Percentiles rank a stretch among this genome's conserved stretches.
Evolutionary conservation across 2,113 vertebrate species (phyloP).

Genomic region (Ochotona princeps): DNA sequence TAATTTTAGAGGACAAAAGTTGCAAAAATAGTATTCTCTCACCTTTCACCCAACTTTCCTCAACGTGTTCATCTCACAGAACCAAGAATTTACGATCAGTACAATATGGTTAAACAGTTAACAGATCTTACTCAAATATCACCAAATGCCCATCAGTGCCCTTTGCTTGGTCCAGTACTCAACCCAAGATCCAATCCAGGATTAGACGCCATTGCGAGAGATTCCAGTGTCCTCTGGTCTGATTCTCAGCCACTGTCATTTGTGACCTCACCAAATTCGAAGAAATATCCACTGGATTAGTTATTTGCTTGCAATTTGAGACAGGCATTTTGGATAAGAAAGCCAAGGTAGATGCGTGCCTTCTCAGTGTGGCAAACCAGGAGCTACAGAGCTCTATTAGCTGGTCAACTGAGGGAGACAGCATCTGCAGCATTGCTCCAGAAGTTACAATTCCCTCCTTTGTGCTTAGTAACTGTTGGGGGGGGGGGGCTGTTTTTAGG

Average conservation of each 20-base stretch:
- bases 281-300: background rate
- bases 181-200: background rate
- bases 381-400: background rate
- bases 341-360: rapidly evolving
- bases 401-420: background rate
- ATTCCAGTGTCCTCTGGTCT: background rate
- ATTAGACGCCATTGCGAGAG: background rate
- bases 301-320: background rate
- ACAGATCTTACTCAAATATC: background rate
- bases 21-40: background rate
- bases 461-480: no score
- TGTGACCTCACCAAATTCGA: background rate
- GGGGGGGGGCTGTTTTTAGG: background rate
- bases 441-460: background rate
- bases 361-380: rapidly evolving
- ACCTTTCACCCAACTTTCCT: background rate
- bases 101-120: no score
- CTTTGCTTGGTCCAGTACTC: background rate
- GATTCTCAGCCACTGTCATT: background rate
- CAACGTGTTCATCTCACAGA: background rate
- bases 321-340: background rate
- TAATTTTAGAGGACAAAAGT: background rate
- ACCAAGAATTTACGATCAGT: background rate
- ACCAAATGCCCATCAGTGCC: background rate
- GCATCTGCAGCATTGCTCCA: background rate